A percentile compares a stretch with the other conserved stretches of the same genome.
phyloP scores from a whole-genome alignment of 2,888 invertebrate genomes.

The Pecten maximus region DNA sequence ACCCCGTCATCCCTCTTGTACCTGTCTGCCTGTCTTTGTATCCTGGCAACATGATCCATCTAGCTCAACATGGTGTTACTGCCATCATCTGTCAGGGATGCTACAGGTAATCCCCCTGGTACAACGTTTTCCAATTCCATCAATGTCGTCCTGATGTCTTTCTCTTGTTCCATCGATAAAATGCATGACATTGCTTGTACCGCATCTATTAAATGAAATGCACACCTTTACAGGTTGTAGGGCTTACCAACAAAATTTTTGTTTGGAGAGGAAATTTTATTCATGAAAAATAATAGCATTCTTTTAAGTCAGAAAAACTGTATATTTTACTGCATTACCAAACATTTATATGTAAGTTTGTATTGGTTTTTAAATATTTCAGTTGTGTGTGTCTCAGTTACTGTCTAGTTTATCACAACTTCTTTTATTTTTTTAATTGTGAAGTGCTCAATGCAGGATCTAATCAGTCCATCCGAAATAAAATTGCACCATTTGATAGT shows the following conservation, averaged over 20 bases:
- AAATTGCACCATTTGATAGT: no score
- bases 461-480: no score
- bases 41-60: slow-evolving; percentile 4
- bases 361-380: neutral
- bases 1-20: slow-evolving; percentile 14
- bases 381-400: neutral
- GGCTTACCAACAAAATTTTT: neutral
- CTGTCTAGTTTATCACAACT: no score
- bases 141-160: neutral
- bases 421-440: no score
- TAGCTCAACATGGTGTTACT: neutral
- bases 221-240: neutral
- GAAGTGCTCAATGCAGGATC: no score
- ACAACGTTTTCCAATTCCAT: slow-evolving; percentile 32
- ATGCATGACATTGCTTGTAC: slow-evolving; percentile 19
- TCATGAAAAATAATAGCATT: neutral
- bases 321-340: neutral
- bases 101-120: neutral
- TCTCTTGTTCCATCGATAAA: neutral
- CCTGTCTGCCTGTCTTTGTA: neutral
- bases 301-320: neutral
- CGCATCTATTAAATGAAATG: slow-evolving; percentile 20
- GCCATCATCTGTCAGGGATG: slow-evolving; percentile 11
- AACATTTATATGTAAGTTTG: neutral
- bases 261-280: neutral